Conservation (phyloP, 2,113 vertebrate genomes). For the Synodontis membranacea region DNA sequence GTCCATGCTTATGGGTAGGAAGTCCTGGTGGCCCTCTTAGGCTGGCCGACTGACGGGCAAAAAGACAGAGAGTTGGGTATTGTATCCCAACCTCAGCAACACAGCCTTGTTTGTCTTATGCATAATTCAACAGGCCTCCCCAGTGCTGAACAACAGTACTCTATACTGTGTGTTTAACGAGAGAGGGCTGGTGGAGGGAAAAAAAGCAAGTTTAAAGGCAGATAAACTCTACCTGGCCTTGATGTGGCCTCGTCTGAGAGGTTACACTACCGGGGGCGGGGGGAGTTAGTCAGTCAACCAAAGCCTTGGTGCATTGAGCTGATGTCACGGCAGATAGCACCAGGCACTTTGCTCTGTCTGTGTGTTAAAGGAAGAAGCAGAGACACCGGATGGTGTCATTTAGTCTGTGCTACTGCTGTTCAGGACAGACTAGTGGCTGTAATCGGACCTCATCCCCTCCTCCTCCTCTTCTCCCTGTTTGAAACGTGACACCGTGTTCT, state of each 20-base stretch:
- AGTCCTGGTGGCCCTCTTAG: conserved; percentile 9
- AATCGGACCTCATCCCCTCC: conserved; percentile 41
- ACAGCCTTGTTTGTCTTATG: conserved; percentile 50
- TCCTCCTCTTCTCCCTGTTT: conserved; percentile 27
- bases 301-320: conserved; percentile 15
- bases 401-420: conserved; percentile 45
- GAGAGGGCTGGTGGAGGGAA: conserved; percentile 19
- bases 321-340: conserved; percentile 42
- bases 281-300: not conserved
- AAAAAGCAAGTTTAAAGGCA: conserved; percentile 37
- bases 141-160: conserved; percentile 28
- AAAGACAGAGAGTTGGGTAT: conserved; percentile 21
- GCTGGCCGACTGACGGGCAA: conserved; percentile 22
- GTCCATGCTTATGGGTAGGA: not conserved
- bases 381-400: conserved; percentile 52
- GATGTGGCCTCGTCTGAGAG: conserved; percentile 27
- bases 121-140: conserved; percentile 43
- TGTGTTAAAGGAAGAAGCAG: conserved; percentile 22
- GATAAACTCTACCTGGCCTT: conserved; percentile 46
- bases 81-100: conserved; percentile 39
- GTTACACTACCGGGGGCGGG: not conserved
- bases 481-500: conserved; percentile 46
- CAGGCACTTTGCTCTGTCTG: conserved; percentile 16
- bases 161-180: conserved; percentile 47
- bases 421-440: conserved; percentile 34